Evolutionary conservation across 2,888 invertebrate genomes (phyloP).

Genomic region (Cotesia congregata): DNA sequence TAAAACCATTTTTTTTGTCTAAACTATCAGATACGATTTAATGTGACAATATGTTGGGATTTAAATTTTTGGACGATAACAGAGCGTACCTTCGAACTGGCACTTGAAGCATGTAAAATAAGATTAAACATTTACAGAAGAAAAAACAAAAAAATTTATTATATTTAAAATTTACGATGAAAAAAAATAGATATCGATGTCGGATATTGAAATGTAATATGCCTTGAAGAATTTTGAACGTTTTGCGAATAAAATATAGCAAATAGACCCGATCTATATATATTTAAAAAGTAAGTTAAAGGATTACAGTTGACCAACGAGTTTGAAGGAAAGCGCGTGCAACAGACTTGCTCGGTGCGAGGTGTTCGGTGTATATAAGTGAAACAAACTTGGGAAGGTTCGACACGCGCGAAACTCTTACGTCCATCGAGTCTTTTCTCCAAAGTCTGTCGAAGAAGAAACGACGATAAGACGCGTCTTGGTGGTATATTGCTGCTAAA

Average conservation of each 20-base stretch:
- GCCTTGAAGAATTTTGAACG: background rate
- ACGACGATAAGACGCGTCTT: slow-evolving; percentile 18
- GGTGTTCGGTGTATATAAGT: background rate
- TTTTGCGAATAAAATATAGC: background rate
- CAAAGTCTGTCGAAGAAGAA: background rate
- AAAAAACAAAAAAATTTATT: background rate
- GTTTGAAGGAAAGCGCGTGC: slow-evolving; percentile 33
- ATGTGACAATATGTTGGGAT: too few relatives aligned
- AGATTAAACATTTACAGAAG: too few relatives aligned
- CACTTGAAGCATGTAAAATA: too few relatives aligned
- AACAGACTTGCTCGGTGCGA: slow-evolving; percentile 35
- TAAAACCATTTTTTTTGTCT: too few relatives aligned
- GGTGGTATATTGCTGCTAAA: slow-evolving; percentile 6
- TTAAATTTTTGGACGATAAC: too few relatives aligned
- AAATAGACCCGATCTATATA: slow-evolving; percentile 4
- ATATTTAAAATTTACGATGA: background rate
- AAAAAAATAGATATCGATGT: background rate
- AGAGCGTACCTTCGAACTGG: too few relatives aligned
- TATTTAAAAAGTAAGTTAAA: slow-evolving; percentile 34
- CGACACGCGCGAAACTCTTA: slow-evolving; percentile 42
- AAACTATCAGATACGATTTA: too few relatives aligned
- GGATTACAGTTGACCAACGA: slow-evolving; percentile 40
- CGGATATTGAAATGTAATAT: background rate
- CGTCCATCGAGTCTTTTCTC: slow-evolving; percentile 29
- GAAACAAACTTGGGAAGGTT: slow-evolving; percentile 36